Percentiles rank a stretch among this genome's conserved stretches.
phyloP scores from a whole-genome alignment of 2,113 vertebrate species.

The Cololabis saira region DNA sequence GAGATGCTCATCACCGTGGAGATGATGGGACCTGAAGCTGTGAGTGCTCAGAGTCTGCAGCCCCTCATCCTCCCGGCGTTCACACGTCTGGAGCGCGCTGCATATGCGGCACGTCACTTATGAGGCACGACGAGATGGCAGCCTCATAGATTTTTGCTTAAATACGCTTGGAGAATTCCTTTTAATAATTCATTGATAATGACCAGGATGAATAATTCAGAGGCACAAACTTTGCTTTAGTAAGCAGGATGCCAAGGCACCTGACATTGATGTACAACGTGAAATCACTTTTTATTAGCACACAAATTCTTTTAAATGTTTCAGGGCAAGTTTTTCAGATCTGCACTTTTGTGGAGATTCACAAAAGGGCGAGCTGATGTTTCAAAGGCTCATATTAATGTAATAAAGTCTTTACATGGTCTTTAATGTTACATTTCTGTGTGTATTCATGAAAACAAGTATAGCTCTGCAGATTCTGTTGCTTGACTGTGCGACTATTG shows the following conservation, averaged over 20 bases:
- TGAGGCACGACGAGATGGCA: conserved; percentile 76
- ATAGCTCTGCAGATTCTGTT: neutral
- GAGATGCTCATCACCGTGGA: conserved; percentile 67
- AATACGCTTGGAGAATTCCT: conserved; percentile 81
- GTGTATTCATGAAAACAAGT: conserved; percentile 27
- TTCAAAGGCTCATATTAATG: conserved; percentile 24
- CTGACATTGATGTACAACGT: conserved; percentile 80
- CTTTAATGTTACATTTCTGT: conserved; percentile 21
- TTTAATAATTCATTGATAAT: conserved; percentile 87
- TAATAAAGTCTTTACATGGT: conserved; percentile 43
- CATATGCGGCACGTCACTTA: conserved; percentile 74
- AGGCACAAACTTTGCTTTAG: conserved; percentile 79
- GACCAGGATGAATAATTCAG: conserved; percentile 84
- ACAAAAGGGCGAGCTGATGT: conserved; percentile 28
- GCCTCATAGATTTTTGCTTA: conserved; percentile 84
- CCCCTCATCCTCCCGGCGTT: conserved; percentile 51
- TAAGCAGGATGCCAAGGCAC: conserved; percentile 79
- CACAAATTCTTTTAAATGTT: conserved; percentile 63
- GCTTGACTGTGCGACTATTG: conserved; percentile 12
- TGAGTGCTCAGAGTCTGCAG: conserved; percentile 49
- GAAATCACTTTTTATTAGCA: conserved; percentile 80
- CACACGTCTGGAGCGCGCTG: conserved; percentile 64
- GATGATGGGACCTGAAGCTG: conserved; percentile 58
- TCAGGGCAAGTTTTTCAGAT: conserved; percentile 49
- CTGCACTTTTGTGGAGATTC: conserved; percentile 18